phyloP scores from a whole-genome alignment of 2,888 invertebrate genomes.

The Pecten maximus region DNA sequence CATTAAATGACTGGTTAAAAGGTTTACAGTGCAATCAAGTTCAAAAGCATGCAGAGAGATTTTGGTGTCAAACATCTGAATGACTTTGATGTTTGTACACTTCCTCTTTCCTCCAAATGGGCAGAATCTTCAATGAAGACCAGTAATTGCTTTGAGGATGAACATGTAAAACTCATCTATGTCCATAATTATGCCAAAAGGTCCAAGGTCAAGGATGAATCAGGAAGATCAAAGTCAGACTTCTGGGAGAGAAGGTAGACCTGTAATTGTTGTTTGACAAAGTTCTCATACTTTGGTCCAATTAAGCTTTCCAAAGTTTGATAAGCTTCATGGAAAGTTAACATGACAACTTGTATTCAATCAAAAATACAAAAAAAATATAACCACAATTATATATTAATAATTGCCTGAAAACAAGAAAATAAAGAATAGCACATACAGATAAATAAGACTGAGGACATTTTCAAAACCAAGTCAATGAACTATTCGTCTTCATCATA shows the following conservation, averaged over 20 bases:
- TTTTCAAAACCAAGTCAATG: too few relatives aligned
- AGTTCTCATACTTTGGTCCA: too few relatives aligned
- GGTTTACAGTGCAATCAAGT: conserved; percentile 17
- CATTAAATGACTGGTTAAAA: background rate
- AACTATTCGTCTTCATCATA: too few relatives aligned
- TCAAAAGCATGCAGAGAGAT: background rate
- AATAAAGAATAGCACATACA: too few relatives aligned
- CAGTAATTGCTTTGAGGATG: background rate
- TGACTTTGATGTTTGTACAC: background rate
- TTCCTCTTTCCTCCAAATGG: background rate
- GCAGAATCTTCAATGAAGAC: background rate
- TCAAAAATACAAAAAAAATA: too few relatives aligned
- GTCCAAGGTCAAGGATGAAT: background rate
- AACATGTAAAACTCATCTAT: conserved; percentile 10
- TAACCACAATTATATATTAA: too few relatives aligned
- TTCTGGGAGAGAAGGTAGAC: background rate
- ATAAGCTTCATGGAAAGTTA: too few relatives aligned
- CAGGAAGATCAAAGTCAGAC: background rate
- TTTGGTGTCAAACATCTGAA: background rate
- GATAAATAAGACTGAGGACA: too few relatives aligned
- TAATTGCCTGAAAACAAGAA: too few relatives aligned
- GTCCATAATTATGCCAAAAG: background rate
- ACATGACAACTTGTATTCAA: too few relatives aligned
- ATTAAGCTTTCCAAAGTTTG: too few relatives aligned
- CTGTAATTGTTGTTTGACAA: background rate